Evolutionary conservation across 2,888 invertebrate species (phyloP), one percentile per base, ranked within the genome.

Genomic region (Tiphia femorata): DNA sequence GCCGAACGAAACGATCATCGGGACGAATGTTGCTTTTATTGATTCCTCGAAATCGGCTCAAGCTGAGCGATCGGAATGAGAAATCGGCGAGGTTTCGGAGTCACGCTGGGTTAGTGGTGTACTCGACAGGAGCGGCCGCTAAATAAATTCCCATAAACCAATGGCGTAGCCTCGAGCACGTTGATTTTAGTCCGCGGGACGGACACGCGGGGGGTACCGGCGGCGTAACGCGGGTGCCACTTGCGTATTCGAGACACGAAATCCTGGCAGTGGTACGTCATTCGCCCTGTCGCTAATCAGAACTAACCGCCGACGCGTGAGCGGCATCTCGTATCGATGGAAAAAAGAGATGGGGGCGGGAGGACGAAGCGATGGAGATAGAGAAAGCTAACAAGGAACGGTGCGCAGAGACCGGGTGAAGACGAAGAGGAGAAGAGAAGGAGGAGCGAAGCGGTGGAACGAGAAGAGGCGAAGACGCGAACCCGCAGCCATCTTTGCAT

Each of bases 241-340:
- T 79, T 53, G 62, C 53, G 77, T 75, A 83, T 83, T 81, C 82
- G 66, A 68, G 73, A 72, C 82, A 82, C 82, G 82, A 70, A 73
- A 73, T 74, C 75, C 72, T 71, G 65, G 73, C 79, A 81, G 80
- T 81, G 82, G 81, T 82, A 82, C 81, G 81, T 82, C 81, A 81
- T 80, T 80, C 81, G 81, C 73, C 73, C 78, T 70, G 76, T 73
- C 78, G 81, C 82, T 83, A 83, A 83, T 83, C 83, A 83, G 83
- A 83, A 82, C 82, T 83, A 83, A 83, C 82, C 78, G 83, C 74
- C 75, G 75, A 72, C 73, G 76, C 82, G 82, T 83, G 82, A 79
- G 68, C 60, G 52, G 82, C 77, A 76, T 83, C 55, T 43, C 20
- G 37, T 41, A 59, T 42, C 65, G 70, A 50, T 60, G 58, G 62